A percentile compares a stretch with the other conserved stretches of the same genome.
Evolutionary conservation across 1,140 invertebrate genomes (phyloP).

Genomic region (Schlechtendalia chinensis): DNA sequence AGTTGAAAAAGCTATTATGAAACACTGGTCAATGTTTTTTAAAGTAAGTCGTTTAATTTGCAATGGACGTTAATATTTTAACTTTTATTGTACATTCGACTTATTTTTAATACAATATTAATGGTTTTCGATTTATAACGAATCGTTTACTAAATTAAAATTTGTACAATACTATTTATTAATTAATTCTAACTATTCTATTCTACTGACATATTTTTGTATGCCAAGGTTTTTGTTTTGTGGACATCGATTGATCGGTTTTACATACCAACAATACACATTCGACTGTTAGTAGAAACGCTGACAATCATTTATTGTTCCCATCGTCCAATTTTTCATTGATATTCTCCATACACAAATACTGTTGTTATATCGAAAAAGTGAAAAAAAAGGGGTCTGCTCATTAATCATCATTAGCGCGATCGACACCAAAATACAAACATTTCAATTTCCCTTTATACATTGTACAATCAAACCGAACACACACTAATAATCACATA

Average conservation of each 20-base stretch:
- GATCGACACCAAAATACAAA: slow-evolving; percentile 22
- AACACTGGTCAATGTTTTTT: no score
- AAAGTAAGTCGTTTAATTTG: no score
- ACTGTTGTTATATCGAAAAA: neutral
- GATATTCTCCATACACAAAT: neutral
- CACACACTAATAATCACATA: slow-evolving; percentile 21
- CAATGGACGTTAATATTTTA: no score
- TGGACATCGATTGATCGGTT: neutral
- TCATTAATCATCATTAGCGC: slow-evolving; percentile 35
- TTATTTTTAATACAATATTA: no score
- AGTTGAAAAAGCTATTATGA: no score
- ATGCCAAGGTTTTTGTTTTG: neutral
- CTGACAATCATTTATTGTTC: neutral
- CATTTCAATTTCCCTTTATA: slow-evolving; percentile 17
- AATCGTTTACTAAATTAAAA: no score
- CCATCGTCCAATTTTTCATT: slow-evolving; percentile 3
- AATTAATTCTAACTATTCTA: neutral
- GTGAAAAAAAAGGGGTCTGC: slow-evolving; percentile 14
- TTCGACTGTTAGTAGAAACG: neutral
- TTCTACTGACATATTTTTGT: neutral
- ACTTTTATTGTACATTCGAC: no score
- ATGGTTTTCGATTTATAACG: no score
- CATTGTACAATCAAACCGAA: neutral
- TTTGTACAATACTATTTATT: neutral
- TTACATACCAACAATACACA: neutral